Evolutionary conservation across 1,140 invertebrate genomes (phyloP).

Genomic region (Heliconius himera): DNA sequence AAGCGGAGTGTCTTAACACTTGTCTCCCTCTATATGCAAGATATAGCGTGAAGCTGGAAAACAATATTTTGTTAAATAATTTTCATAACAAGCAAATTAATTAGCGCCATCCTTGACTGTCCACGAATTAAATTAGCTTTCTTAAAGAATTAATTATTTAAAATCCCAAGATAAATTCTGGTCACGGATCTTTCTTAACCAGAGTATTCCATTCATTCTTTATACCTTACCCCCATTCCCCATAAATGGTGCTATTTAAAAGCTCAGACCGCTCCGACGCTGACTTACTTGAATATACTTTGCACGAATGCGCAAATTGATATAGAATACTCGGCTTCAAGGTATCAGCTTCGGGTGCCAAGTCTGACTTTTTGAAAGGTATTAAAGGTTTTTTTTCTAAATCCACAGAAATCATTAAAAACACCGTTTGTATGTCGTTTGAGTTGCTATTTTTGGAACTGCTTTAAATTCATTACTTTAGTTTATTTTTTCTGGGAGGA

Average conservation of each 20-base stretch:
- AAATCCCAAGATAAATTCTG: conserved; percentile 51
- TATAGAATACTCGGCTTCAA: conserved; percentile 75
- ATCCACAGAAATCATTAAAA: conserved; percentile 14
- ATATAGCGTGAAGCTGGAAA: too few species aligned
- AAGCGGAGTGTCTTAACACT: too few species aligned
- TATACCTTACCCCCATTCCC: conserved; percentile 58
- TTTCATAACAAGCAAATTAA: conserved; percentile 17
- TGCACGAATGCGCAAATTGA: conserved; percentile 76
- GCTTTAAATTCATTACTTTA: background rate
- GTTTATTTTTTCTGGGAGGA: background rate
- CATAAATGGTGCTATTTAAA: conserved; percentile 74
- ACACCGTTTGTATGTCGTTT: background rate
- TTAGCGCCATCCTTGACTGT: conserved; percentile 25
- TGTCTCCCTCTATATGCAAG: too few species aligned
- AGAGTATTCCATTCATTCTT: conserved; percentile 59
- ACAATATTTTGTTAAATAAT: background rate
- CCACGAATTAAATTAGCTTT: conserved; percentile 26
- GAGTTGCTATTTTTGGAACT: background rate
- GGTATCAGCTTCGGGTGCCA: conserved; percentile 55
- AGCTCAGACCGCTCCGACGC: conserved; percentile 62
- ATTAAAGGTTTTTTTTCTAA: conserved; percentile 28
- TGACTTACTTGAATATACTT: conserved; percentile 74
- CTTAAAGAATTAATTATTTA: conserved; percentile 40
- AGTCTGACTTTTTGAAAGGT: conserved; percentile 39
- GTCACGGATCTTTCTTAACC: conserved; percentile 54